These are phyloP conservation scores for Charina bottae DNA, from an alignment of 2,113 vertebrate species.

Conservation along the genomic window DNA sequence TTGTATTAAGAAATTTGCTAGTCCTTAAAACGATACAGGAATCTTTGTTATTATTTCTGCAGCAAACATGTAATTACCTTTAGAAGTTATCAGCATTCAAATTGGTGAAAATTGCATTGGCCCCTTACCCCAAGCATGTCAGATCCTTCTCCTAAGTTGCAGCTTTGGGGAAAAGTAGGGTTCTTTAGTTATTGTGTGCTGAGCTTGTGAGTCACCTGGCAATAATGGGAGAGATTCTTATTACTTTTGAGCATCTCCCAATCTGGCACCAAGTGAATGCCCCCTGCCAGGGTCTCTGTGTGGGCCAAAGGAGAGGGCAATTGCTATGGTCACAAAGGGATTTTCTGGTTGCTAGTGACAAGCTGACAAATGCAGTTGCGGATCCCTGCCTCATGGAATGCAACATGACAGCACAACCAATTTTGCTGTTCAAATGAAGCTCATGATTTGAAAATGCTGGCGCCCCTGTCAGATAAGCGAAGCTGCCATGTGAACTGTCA, in stretches of 20 bases:
- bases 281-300: background rate
- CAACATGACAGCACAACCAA: constrained; percentile 23
- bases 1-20: background rate
- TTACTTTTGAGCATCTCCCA: background rate
- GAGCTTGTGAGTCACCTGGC: background rate
- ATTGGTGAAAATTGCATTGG: background rate
- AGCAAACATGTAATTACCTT: background rate
- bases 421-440: constrained; percentile 32
- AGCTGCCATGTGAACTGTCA: constrained; percentile 32
- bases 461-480: constrained; percentile 14
- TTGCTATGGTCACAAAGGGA: background rate
- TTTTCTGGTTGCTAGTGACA: background rate
- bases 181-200: background rate
- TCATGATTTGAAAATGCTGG: constrained; percentile 11
- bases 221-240: background rate
- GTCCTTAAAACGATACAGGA: background rate
- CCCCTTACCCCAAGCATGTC: background rate
- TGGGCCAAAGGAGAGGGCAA: background rate
- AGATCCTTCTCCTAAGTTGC: background rate
- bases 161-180: background rate
- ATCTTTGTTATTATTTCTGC: background rate
- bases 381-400: constrained; percentile 12
- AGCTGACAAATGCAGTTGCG: background rate
- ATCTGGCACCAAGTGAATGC: background rate
- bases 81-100: background rate